A percentile compares a stretch with the other conserved stretches of the same genome.
Conservation (phyloP, 2,888 invertebrate genomes). For the Pammene fasciana region DNA sequence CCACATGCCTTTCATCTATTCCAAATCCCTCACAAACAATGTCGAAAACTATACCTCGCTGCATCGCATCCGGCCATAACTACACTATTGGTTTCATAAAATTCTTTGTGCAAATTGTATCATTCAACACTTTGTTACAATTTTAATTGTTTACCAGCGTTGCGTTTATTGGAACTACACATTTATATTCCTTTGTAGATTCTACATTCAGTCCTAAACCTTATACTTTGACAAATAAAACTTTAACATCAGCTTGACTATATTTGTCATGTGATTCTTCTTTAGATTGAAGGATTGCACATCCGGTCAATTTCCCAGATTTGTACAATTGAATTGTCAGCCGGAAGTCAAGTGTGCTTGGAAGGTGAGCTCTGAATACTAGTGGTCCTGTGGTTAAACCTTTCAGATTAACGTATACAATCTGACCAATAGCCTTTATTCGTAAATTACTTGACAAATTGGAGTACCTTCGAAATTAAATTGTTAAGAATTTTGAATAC, state of each 20-base stretch:
- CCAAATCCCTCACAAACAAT: slow-evolving; percentile 64
- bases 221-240: slow-evolving; percentile 7
- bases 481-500: slow-evolving; percentile 27
- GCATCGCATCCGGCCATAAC: slow-evolving; percentile 69
- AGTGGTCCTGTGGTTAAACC: slow-evolving; percentile 37
- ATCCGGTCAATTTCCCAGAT: slow-evolving; percentile 55
- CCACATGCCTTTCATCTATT: slow-evolving; percentile 71
- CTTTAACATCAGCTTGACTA: slow-evolving; percentile 15
- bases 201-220: slow-evolving; percentile 17
- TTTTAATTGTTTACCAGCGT: slow-evolving; percentile 44
- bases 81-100: slow-evolving; percentile 52
- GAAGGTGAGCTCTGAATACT: slow-evolving; percentile 39
- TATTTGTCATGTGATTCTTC: slow-evolving; percentile 15
- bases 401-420: slow-evolving; percentile 32
- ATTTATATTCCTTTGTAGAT: slow-evolving; percentile 29
- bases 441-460: slow-evolving; percentile 39
- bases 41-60: slow-evolving; percentile 58
- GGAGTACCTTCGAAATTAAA: slow-evolving; percentile 22
- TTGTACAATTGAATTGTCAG: slow-evolving; percentile 59
- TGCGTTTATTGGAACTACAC: slow-evolving; percentile 45
- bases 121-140: slow-evolving; percentile 46
- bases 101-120: slow-evolving; percentile 52
- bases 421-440: slow-evolving; percentile 32
- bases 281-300: slow-evolving; percentile 48
- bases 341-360: slow-evolving; percentile 53